A percentile compares a stretch with the other conserved stretches of the same genome.
phyloP scores from a whole-genome alignment of 1,140 invertebrate species.

The Caenorhabditis remanei region DNA sequence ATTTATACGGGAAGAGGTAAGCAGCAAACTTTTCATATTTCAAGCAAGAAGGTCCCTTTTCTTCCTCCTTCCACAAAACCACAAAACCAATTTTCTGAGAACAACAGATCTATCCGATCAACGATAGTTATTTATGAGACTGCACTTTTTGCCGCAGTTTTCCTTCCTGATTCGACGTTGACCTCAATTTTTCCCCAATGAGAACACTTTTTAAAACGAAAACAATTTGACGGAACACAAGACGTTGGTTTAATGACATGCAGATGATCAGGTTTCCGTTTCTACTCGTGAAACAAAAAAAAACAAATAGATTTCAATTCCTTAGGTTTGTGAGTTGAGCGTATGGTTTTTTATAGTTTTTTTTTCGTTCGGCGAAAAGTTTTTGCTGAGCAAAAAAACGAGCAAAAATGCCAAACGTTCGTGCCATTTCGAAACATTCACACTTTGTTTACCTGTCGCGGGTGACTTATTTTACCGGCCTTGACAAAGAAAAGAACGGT shows the following conservation, averaged over 20 bases:
- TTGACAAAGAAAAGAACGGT: conserved; percentile 29
- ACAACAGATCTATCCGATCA: background rate
- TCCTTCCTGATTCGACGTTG: background rate
- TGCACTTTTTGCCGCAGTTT: conserved; percentile 21
- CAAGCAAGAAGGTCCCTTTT: background rate
- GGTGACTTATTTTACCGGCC: background rate
- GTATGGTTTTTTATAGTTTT: background rate
- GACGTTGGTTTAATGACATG: conserved; percentile 22
- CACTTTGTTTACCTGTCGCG: conserved; percentile 48
- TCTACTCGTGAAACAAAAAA: background rate
- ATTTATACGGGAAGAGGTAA: too few relatives aligned
- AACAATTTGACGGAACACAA: conserved; percentile 33
- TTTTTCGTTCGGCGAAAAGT: background rate
- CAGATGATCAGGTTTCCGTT: conserved; percentile 17
- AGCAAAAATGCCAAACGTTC: conserved; percentile 17
- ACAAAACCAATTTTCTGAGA: background rate
- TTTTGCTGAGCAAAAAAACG: background rate
- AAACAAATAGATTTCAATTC: background rate
- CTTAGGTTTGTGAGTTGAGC: too few relatives aligned
- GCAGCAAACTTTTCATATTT: background rate
- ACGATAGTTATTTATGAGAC: conserved; percentile 6
- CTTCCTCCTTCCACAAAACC: background rate
- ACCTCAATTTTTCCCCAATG: conserved; percentile 20
- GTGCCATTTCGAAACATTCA: conserved; percentile 51
- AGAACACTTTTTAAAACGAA: conserved; percentile 48